Base-by-base conservation (phyloP, 2,113 vertebrate species). In the Vireo altiloquus region DNA sequence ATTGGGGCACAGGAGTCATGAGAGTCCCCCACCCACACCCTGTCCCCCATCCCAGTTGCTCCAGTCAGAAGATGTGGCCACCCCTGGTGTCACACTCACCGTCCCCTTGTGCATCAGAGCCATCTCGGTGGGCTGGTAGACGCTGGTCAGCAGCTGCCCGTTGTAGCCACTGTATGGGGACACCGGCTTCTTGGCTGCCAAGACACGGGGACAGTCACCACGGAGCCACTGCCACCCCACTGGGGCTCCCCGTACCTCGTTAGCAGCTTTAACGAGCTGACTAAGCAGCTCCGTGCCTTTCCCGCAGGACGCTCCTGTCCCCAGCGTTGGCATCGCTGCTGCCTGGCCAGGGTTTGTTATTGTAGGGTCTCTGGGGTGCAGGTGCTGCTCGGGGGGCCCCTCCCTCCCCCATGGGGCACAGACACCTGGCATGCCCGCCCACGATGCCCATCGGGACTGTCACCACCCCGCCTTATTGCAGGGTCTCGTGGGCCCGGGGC, bases 111-210 rank as follows among this genome's bases (percentile, higher is more conserved):
- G 98, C 98, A 99, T 99, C 92, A 99, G 94, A 12, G 99, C 98
- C 96, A 99, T 98, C 97, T 99, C 99, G 0, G 99, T 99, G 92
- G 99, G 99, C 98, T 99, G 99, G 97, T 99, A 99, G 47, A 99
- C 98, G 0, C 98, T 98, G 46, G 98, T 98, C 18, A 99, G 98
- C 63, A 98, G 91, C 94, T 99, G 99, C 15, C 99, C 99, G 0
- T 98, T 99, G 98, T 99, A 99, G 57, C 99, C 99, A 0, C 98
- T 98, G 93, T 99, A 99, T 0, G 99, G 99, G 4, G 99, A 99
- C 94, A 99, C 97, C 0, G 98, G 98, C 92, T 98, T 99, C 96
- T 98, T 98, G 30, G 93, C 99, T 99, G 97, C 64, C 87, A 89
- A 89, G 40, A 82, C 56, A 60, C 3, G 2, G 79, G 59, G 30